Conservation (phyloP, 2,113 vertebrate genomes). For the Leucoraja erinaceus region DNA sequence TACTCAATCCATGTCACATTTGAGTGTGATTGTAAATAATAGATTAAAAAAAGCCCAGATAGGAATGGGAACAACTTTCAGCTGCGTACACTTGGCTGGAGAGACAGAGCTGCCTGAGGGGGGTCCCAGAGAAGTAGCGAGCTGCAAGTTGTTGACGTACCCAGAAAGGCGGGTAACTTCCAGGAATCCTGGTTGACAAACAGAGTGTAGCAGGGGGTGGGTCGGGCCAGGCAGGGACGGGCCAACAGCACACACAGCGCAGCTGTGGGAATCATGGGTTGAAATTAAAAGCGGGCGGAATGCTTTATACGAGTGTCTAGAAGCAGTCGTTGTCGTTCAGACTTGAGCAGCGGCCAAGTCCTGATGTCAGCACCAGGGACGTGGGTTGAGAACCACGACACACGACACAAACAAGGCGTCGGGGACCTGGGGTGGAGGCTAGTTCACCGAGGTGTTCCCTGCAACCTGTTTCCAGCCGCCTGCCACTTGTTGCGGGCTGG, state of each 20-base stretch:
- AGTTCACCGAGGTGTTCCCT: no score
- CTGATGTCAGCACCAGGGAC: slow-evolving; percentile 21
- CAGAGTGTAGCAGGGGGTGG: neutral
- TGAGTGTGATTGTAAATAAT: neutral
- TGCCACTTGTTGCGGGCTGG: no score
- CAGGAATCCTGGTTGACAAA: neutral
- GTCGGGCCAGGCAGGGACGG: no score
- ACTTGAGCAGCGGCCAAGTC: neutral
- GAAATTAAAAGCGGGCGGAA: slow-evolving; percentile 10
- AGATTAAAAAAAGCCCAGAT: neutral
- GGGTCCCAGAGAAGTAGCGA: neutral
- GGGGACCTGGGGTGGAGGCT: no score
- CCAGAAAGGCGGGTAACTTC: neutral
- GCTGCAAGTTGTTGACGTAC: neutral
- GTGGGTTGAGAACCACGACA: neutral
- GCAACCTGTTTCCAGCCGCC: no score
- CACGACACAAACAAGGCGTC: no score
- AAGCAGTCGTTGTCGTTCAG: neutral
- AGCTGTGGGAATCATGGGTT: slow-evolving; percentile 31
- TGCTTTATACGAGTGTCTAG: neutral
- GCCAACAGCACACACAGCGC: neutral
- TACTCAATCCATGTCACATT: neutral
- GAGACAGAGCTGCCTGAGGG: no score
- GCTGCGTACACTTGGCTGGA: neutral
- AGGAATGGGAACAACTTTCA: neutral